Conservation (phyloP, 2,113 vertebrate genomes). For the Notechis scutatus region DNA sequence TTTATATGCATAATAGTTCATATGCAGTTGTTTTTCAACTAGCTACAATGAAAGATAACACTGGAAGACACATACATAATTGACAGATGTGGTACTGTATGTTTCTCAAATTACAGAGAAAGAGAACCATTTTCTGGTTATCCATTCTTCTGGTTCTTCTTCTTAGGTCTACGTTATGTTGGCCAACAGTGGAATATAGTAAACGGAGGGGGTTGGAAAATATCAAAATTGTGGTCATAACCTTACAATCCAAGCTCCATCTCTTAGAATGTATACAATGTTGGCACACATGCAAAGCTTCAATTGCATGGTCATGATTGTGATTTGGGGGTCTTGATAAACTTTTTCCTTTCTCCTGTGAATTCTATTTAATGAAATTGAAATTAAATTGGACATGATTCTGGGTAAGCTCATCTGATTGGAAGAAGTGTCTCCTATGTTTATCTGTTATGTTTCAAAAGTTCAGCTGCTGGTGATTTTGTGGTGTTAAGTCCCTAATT, state of each 20-base stretch:
- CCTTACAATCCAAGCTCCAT: background rate
- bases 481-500: background rate
- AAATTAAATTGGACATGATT: background rate
- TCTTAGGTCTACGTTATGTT: background rate
- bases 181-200: background rate
- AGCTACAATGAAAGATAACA: slow-evolving; percentile 38
- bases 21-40: slow-evolving; percentile 53
- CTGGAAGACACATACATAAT: slow-evolving; percentile 34
- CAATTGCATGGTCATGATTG: background rate
- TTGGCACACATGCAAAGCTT: background rate
- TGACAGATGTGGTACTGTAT: slow-evolving; percentile 14
- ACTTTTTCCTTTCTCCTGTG: background rate
- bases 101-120: slow-evolving; percentile 11
- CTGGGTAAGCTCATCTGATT: background rate
- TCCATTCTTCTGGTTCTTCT: background rate
- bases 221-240: background rate
- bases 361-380: background rate
- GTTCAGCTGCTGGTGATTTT: background rate
- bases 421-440: background rate
- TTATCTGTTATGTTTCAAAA: background rate
- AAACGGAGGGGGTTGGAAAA: background rate
- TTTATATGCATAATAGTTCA: slow-evolving; percentile 35
- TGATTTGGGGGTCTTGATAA: background rate
- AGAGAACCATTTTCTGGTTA: background rate
- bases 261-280: background rate